phyloP scores from a whole-genome alignment of 2,888 invertebrate species.

The Quadroppia sp. region DNA sequence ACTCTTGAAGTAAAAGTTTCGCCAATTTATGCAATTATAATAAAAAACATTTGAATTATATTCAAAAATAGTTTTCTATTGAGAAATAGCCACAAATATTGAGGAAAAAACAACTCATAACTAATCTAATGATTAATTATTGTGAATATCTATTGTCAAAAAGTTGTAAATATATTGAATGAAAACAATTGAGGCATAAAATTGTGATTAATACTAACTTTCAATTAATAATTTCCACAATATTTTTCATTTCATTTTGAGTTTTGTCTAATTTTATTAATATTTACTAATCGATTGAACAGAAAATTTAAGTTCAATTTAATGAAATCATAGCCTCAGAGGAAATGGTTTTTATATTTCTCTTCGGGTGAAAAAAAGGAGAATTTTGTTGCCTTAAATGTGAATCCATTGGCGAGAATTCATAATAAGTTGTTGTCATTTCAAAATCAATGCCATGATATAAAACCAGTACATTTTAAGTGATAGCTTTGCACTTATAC shows the following conservation, averaged over 20 bases:
- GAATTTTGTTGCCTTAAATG: background rate
- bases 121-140: constrained; percentile 12
- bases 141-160: background rate
- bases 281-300: background rate
- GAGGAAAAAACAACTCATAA: constrained; percentile 14
- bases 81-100: no score
- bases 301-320: background rate
- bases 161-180: background rate
- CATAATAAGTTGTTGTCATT: constrained; percentile 19
- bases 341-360: background rate
- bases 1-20: background rate
- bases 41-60: background rate
- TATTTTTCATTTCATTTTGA: background rate
- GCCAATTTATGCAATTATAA: background rate
- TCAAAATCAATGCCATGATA: background rate
- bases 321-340: constrained; percentile 8
- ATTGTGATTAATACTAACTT: background rate
- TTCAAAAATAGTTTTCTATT: no score
- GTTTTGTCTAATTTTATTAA: background rate
- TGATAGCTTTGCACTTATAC: background rate
- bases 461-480: constrained; percentile 7
- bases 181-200: background rate
- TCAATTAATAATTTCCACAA: background rate
- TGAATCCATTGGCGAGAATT: background rate
- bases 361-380: background rate